A percentile compares a stretch with the other conserved stretches of the same genome.
These are phyloP conservation scores for Rhabdophis nuchalis DNA, from an alignment of 2,797 vertebrate genomes.

Conservation along the genomic window DNA sequence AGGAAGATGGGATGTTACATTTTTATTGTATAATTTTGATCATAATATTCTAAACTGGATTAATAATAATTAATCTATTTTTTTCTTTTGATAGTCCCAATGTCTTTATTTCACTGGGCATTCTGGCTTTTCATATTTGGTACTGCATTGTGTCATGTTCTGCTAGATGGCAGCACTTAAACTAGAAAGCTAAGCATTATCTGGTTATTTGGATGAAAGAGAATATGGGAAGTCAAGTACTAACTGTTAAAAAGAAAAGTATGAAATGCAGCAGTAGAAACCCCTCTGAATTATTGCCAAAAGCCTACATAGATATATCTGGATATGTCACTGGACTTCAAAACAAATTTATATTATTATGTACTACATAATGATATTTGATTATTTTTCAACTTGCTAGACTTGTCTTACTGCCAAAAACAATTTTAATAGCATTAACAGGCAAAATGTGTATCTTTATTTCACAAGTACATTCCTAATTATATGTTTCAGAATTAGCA, in stretches of 20 bases:
- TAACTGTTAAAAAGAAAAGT: not conserved
- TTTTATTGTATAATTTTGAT: not conserved
- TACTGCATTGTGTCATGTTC: not conserved
- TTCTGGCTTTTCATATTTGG: not conserved
- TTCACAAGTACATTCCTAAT: accelerated
- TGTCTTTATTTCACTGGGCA: not conserved
- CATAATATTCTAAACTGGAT: not conserved
- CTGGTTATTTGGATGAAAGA: not conserved
- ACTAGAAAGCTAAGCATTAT: not conserved
- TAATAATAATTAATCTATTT: not conserved
- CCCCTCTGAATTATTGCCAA: not conserved
- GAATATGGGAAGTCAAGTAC: not conserved
- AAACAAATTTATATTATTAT: not conserved
- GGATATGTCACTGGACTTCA: not conserved
- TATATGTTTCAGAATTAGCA: not conserved
- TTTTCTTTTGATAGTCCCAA: not conserved
- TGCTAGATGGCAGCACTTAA: not conserved
- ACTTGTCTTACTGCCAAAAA: not conserved
- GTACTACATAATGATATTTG: not conserved
- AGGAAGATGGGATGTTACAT: not conserved
- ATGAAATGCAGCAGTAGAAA: not conserved
- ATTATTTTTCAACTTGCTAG: not conserved
- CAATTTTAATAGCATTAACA: not conserved
- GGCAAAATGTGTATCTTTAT: not conserved
- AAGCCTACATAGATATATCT: not conserved